Evolutionary conservation across 1,140 invertebrate species (phyloP), one percentile per base, ranked within the genome.

Genomic region (Acromyrmex echinatior): DNA sequence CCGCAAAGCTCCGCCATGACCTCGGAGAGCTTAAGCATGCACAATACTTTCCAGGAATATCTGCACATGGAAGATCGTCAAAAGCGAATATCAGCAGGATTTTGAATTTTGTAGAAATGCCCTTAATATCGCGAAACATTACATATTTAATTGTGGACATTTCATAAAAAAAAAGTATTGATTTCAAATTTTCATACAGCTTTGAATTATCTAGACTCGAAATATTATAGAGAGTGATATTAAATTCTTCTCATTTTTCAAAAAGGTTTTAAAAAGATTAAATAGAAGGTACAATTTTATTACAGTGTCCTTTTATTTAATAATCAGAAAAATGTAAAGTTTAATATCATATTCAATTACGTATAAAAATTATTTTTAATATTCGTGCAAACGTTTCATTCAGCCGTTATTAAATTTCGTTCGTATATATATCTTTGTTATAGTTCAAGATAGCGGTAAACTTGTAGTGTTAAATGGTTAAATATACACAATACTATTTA

Each of bases 1-100:
- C 86, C 66, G 71, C 88, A 82, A 90, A 90, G 77, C 77, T 84
- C 73, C 51, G 31, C 62, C 9, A 18, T 62, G 88, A 87, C 68
- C 62, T 74, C n/a, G 28, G 14, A 74, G 51, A 89, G 88, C 84
- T 77, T 66, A 74, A 86, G 87, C 66, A 58, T 74, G 80, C 86
- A 86, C 70, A 58, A 58, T 58, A 73, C 73, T 49, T 31, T 39
- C n/a, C 65, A 31, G 35, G 39, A 76, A 86, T 82, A 73, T 74
- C 87, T 60, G 66, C 74, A 51, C 70, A 49, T 21, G 49, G 66
- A 87, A 60, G 70, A 90, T 90, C 56, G 31, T 39, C 21, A 39
- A 39, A 18, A 49, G 18, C 3, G 80, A 73, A 60, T 73, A 74
- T 73, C 79, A 58, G 14, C 7, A 56, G 18, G 56, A 82, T 74